A percentile compares a stretch with the other conserved stretches of the same genome.
Conservation (phyloP, 2,797 vertebrate species). For the Chaenodraco wilsoni region DNA sequence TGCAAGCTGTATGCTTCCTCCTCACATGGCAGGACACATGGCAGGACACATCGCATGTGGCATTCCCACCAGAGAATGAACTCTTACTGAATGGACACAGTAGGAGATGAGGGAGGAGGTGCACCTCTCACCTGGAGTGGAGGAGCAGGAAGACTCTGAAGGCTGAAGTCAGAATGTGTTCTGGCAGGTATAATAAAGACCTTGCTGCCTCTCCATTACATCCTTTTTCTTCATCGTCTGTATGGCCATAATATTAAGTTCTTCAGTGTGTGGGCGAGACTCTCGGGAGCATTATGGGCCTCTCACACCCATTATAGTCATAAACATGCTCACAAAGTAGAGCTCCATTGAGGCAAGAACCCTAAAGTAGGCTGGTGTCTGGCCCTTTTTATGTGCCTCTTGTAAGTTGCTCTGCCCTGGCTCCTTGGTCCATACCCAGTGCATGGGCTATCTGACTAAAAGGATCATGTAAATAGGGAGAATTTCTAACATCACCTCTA, state of each 20-base stretch:
- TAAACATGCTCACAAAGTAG: conserved; percentile 57
- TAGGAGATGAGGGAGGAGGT: background rate
- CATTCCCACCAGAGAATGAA: conserved; percentile 9
- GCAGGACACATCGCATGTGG: conserved; percentile 5
- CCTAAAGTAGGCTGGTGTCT: conserved; percentile 33
- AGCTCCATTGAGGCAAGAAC: conserved; percentile 35
- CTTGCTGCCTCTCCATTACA: conserved; percentile 37
- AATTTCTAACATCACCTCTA: conserved; percentile 18
- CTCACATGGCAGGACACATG: conserved; percentile 31
- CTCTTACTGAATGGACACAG: conserved; percentile 22
- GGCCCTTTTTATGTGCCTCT: conserved; percentile 39
- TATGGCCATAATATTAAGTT: conserved; percentile 45
- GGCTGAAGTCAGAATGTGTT: conserved; percentile 27
- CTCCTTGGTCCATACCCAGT: conserved; percentile 29
- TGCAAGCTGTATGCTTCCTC: conserved; percentile 26
- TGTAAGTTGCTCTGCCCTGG: conserved; percentile 34
- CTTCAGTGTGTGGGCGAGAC: conserved; percentile 41
- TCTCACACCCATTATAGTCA: conserved; percentile 52
- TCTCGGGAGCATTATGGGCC: conserved; percentile 42
- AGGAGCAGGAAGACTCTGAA: conserved; percentile 9
- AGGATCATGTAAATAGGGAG: conserved; percentile 22
- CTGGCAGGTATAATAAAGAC: conserved; percentile 34
- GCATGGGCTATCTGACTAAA: conserved; percentile 14
- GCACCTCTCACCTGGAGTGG: conserved; percentile 3
- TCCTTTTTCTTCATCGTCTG: conserved; percentile 51